Evolutionary conservation across 53 echinoderm and acorn worm species (phyloP), one percentile per base, ranked within the genome.

Genomic region (Apostichopus leukothele): DNA sequence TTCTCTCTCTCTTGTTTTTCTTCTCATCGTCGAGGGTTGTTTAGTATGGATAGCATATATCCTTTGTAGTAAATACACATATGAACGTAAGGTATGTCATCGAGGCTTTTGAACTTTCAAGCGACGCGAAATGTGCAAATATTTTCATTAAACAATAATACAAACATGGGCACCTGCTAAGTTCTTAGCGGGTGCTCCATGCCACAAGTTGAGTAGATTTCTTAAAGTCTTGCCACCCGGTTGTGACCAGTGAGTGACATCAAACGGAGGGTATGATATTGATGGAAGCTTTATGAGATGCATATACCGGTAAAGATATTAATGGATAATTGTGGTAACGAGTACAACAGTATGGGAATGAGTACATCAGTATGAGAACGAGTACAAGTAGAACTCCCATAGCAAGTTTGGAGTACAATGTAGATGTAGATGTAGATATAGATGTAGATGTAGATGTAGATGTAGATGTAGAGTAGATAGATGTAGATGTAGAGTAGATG

Each of bases 61-160:
- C 39, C 39, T 39, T 39, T 39, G 39, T 39, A 39, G 39, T 39
- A 39, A 39, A 39, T 3, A 39, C 39, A 14, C 68, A 68, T 12
- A 68, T 68, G 19, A n/a, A 68, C 68, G 68, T 68, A n/a, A 68
- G 68, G 68, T 68, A 68, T 68, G 68, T n/a, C 68, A 68, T 16
- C 16, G 53, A 51, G 54, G 80, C 80, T 57, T 53, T 55, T 80
- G 80, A 80, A 80, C 80, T 80, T 80, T 80, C 5, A 80, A 80
- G 80, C 53, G 80, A 80, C 80, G 53, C 80, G 54, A 80, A 80
- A 80, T 80, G 80, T 80, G 80, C 80, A 80, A 80, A 80, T 80
- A 80, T 80, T 80, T 80, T 80, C 80, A 80, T 80, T 80, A 51
- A 80, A 57, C 80, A 55, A 80, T 55, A 80, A 80, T 80, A 54